These are phyloP conservation scores for Paguma larvata DNA, from an alignment of 2,797 vertebrate species.

Conservation along the genomic window DNA sequence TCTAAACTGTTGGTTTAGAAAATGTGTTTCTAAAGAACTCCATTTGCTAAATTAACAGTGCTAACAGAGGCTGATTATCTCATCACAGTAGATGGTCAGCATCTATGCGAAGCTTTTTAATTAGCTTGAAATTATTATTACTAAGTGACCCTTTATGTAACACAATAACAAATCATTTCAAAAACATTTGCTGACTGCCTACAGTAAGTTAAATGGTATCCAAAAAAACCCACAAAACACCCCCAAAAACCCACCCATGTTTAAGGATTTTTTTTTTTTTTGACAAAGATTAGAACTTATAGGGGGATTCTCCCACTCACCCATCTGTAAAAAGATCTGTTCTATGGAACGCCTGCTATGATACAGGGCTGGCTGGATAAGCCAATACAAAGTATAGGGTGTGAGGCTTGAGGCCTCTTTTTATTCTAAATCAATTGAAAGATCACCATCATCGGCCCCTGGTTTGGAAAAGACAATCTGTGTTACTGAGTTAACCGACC, in stretches of 20 bases:
- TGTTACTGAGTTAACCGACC: conserved; percentile 43
- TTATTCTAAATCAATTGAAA: conserved; percentile 45
- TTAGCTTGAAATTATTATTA: conserved; percentile 69
- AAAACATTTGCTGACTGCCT: conserved; percentile 59
- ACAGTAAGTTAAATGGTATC: conserved; percentile 18
- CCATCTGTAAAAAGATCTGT: conserved; percentile 65
- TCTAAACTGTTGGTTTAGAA: conserved; percentile 58
- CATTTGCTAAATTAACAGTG: conserved; percentile 63
- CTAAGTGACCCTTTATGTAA: conserved; percentile 62
- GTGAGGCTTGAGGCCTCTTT: neutral
- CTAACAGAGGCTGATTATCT: conserved; percentile 68
- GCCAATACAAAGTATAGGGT: conserved; percentile 35
- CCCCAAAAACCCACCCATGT: conserved; percentile 19
- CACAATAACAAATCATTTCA: conserved; percentile 62
- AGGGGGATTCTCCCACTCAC: conserved; percentile 63
- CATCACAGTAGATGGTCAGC: conserved; percentile 49
- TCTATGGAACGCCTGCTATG: conserved; percentile 49
- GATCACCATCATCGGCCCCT: conserved; percentile 21
- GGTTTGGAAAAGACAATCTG: conserved; percentile 47
- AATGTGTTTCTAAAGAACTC: conserved; percentile 53
- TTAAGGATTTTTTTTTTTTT: conserved; percentile 34
- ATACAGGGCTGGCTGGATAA: conserved; percentile 46
- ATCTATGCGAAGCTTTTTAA: conserved; percentile 66
- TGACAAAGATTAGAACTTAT: conserved; percentile 54
- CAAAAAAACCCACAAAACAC: conserved; percentile 30